phyloP scores from a whole-genome alignment of 2,797 vertebrate genomes.

The Emys orbicularis region DNA sequence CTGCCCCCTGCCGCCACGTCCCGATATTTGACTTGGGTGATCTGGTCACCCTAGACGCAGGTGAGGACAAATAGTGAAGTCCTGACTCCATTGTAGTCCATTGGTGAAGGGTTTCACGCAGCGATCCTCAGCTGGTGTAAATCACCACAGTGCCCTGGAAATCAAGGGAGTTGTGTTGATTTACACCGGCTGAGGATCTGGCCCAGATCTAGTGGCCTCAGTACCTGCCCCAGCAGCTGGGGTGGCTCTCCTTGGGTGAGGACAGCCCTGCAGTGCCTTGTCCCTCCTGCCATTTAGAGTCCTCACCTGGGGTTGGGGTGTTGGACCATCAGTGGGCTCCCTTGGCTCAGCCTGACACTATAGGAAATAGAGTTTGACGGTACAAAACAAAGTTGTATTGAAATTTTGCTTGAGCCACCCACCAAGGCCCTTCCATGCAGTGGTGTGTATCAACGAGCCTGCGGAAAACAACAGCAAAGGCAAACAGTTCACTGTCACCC shows the following conservation, averaged over 20 bases:
- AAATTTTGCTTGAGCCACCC: fast-evolving
- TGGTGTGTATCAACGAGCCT: not conserved
- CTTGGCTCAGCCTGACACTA: fast-evolving
- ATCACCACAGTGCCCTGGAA: not conserved
- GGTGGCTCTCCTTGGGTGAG: too few species aligned
- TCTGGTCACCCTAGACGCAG: too few species aligned
- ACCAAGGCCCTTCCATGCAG: not conserved
- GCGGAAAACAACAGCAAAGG: not conserved
- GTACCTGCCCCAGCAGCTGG: too few species aligned
- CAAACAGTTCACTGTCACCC: not conserved
- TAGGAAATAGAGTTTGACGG: not conserved
- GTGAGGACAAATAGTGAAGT: too few species aligned
- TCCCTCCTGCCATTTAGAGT: too few species aligned
- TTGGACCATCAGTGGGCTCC: not conserved
- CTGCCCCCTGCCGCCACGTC: too few species aligned
- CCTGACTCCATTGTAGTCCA: too few species aligned
- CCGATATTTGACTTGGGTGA: too few species aligned
- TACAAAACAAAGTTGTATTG: not conserved
- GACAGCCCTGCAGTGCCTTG: too few species aligned
- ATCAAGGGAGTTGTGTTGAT: not conserved
- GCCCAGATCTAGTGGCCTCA: not conserved
- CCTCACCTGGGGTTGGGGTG: too few species aligned
- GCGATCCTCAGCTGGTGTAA: not conserved
- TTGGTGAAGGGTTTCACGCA: too few species aligned
- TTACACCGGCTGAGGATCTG: not conserved